A percentile compares a stretch with the other conserved stretches of the same genome.
phyloP scores from a whole-genome alignment of 2,797 vertebrate genomes.

The Coregonus ussuriensis region DNA sequence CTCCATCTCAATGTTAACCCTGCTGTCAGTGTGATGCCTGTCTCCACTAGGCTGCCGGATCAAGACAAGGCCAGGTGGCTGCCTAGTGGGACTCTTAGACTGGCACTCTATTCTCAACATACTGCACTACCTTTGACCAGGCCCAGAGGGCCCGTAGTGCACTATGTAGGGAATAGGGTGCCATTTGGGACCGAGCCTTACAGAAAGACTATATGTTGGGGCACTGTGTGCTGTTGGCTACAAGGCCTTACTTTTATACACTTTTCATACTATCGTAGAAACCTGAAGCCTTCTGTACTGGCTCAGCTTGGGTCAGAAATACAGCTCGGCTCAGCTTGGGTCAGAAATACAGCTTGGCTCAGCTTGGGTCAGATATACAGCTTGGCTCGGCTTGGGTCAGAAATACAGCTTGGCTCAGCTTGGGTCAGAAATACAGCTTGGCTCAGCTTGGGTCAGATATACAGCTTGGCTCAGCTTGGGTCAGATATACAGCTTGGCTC shows the following conservation, averaged over 20 bases:
- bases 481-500: background rate
- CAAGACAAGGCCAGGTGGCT: slow-evolving; percentile 50
- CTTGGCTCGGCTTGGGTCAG: too few relatives aligned
- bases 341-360: background rate
- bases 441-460: background rate
- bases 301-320: background rate
- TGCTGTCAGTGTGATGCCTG: slow-evolving; percentile 33
- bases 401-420: too few relatives aligned
- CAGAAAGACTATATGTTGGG: background rate
- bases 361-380: background rate
- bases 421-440: background rate
- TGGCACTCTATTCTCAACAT: slow-evolving; percentile 15
- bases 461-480: too few relatives aligned
- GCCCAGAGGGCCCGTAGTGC: too few relatives aligned
- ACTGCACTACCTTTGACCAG: background rate
- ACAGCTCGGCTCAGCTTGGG: too few relatives aligned
- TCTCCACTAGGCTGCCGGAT: slow-evolving; percentile 42
- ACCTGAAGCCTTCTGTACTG: background rate
- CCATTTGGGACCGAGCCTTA: background rate
- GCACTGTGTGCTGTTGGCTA: background rate
- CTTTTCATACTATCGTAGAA: background rate
- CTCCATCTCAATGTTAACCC: slow-evolving; percentile 52
- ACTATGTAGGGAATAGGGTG: background rate
- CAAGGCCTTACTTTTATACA: background rate
- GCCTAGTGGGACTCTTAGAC: slow-evolving; percentile 1